Conservation (phyloP, 2,113 vertebrate genomes). For the Oplegnathus fasciatus region DNA sequence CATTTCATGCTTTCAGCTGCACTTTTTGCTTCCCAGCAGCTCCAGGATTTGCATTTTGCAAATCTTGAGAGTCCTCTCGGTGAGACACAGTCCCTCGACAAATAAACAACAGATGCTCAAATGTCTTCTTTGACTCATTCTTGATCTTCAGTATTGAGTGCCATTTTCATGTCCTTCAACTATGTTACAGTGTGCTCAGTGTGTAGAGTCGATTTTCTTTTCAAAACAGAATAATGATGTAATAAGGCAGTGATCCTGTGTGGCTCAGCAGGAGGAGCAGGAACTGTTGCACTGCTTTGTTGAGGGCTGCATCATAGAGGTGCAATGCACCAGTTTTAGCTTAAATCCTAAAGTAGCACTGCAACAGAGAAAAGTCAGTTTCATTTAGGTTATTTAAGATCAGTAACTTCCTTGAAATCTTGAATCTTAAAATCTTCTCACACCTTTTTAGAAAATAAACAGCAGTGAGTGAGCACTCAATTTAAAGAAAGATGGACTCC, state of each 20-base stretch:
- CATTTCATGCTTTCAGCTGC: not conserved
- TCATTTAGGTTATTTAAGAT: not conserved
- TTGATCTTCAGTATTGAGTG: slow-evolving; percentile 54
- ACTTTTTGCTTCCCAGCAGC: slow-evolving; percentile 33
- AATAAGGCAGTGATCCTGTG: slow-evolving; percentile 61
- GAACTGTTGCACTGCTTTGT: slow-evolving; percentile 53
- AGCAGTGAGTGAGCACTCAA: not conserved
- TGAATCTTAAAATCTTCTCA: not conserved
- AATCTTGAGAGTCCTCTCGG: slow-evolving; percentile 60
- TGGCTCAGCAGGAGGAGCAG: slow-evolving; percentile 50
- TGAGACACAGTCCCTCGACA: slow-evolving; percentile 61
- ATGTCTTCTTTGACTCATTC: slow-evolving; percentile 79
- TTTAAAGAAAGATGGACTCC: not conserved
- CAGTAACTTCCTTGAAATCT: not conserved
- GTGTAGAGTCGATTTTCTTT: slow-evolving; percentile 49
- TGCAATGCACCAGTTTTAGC: not conserved
- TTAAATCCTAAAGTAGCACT: not conserved
- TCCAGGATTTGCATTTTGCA: slow-evolving; percentile 52
- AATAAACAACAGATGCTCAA: slow-evolving; percentile 79
- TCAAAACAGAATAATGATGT: slow-evolving; percentile 58
- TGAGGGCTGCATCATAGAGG: not conserved
- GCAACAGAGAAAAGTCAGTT: not conserved
- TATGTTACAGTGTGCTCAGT: slow-evolving; percentile 33
- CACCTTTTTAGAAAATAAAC: not conserved
- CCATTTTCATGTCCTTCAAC: slow-evolving; percentile 53